Evolutionary conservation across 1,140 invertebrate species (phyloP), one percentile per base, ranked within the genome.

Genomic region (Aphis gossypii): DNA sequence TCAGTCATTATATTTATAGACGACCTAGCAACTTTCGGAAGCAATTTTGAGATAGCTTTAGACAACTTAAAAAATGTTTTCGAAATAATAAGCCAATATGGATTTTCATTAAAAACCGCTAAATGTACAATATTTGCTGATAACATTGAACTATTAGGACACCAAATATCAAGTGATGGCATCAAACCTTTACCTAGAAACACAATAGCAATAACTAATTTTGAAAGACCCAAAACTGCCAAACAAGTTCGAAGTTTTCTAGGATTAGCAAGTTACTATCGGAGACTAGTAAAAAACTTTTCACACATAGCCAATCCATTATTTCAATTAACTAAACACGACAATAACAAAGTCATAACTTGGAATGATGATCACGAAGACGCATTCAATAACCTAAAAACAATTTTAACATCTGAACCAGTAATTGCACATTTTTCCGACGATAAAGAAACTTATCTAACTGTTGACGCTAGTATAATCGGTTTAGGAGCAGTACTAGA

Each of bases 1-100:
- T 90, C 48, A 35, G 51, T 90, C 8, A 54, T 89, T 18, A 89
- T 89, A n/a, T 89, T 89, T 30, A 89, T 89, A 54, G 87, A 89
- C n/a, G 48, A 89, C 18, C 8, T 89, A 54, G 87, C 87, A 35
- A 54, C 87, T 4, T 89, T 89, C n/a, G 87, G 87, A 7, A 30
- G n/a, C 18, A 38, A 89, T 5, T 89, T 54, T 35, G 46, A 35
- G 2, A 89, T 30, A 35, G 87, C 87, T 5, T 5, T 89, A 35
- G 20, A n/a, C 25, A 54, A 89, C 14, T 54, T 89, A 38, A n/a
- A n/a, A n/a, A 89, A 54, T 14, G 48, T 89, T 20, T 89, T 89
- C 6, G n/a, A 54, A 51, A 51, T 89, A n/a, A 25, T 88, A 51
- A 11, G 30, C 44, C 44, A 88, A 44, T 88, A 54, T 21, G 44